Evolutionary conservation across 1,140 invertebrate genomes (phyloP).

Genomic region (Cylas formicarius): DNA sequence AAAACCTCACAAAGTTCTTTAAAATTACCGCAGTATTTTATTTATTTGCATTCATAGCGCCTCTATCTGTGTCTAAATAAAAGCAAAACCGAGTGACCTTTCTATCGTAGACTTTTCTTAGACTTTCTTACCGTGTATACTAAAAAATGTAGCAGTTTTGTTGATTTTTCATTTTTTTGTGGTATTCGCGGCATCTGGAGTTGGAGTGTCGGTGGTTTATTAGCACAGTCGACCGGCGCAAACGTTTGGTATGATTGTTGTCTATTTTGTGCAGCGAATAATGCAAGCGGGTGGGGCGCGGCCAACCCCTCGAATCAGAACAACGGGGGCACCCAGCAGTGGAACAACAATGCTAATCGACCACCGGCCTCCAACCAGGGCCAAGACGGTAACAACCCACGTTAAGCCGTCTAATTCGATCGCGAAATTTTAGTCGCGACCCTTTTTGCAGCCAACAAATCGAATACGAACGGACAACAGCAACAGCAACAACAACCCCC

Average conservation of each 20-base stretch:
- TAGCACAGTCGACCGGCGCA: neutral
- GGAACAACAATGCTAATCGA: conserved; percentile 53
- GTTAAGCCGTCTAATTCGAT: neutral
- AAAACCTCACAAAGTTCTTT: too few relatives aligned
- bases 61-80: too few relatives aligned
- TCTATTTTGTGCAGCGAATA: conserved; percentile 41
- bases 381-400: conserved; percentile 35
- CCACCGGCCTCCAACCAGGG: conserved; percentile 47
- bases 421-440: neutral
- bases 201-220: conserved; percentile 11
- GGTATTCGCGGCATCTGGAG: conserved; percentile 9
- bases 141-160: too few relatives aligned
- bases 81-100: too few relatives aligned
- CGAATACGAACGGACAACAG: conserved; percentile 38
- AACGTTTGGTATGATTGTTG: conserved; percentile 7
- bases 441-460: conserved; percentile 35
- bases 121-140: too few relatives aligned
- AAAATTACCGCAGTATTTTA: too few relatives aligned
- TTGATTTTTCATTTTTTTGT: conserved; percentile 7
- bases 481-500: too few relatives aligned
- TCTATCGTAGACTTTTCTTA: too few relatives aligned
- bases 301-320: conserved; percentile 45
- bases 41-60: too few relatives aligned
- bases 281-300: conserved; percentile 49
- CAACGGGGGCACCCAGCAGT: conserved; percentile 50